phyloP scores from a whole-genome alignment of 1,140 invertebrate genomes.

The Drosophila leontia region DNA sequence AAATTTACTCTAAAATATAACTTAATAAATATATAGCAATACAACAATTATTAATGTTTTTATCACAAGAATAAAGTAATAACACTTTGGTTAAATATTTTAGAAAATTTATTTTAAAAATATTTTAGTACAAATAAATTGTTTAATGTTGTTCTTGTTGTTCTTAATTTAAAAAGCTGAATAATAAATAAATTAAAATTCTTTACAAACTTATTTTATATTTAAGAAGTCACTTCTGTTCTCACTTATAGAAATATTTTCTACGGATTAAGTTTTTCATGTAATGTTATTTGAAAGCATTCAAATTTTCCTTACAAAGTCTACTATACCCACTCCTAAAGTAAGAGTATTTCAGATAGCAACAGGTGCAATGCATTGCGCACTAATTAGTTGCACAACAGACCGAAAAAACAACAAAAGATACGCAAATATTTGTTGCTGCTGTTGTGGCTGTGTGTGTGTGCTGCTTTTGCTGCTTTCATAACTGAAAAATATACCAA shows the following conservation, averaged over 20 bases:
- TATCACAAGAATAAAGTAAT: too few relatives aligned
- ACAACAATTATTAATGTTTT: too few relatives aligned
- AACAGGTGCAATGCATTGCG: conserved; percentile 77
- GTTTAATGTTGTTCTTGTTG: too few relatives aligned
- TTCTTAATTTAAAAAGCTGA: too few relatives aligned
- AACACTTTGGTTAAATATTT: too few relatives aligned
- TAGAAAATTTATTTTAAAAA: neutral
- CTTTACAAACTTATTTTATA: neutral
- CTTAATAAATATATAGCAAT: too few relatives aligned
- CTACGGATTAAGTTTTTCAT: too few relatives aligned
- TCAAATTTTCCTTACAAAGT: neutral
- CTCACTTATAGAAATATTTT: too few relatives aligned
- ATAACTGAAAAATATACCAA: conserved; percentile 54
- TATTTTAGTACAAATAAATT: neutral
- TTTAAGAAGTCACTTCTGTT: too few relatives aligned
- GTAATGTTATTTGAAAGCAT: too few relatives aligned
- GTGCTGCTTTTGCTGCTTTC: conserved; percentile 42
- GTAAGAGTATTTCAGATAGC: conserved; percentile 27
- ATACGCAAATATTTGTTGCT: conserved; percentile 76
- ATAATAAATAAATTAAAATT: too few relatives aligned
- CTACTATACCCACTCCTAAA: neutral
- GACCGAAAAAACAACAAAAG: conserved; percentile 81
- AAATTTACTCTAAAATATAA: too few relatives aligned
- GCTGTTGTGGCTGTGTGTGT: neutral
- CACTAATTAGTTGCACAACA: conserved; percentile 83